Conservation (phyloP, 2,888 invertebrate species). For the Microplitis deprimator region DNA sequence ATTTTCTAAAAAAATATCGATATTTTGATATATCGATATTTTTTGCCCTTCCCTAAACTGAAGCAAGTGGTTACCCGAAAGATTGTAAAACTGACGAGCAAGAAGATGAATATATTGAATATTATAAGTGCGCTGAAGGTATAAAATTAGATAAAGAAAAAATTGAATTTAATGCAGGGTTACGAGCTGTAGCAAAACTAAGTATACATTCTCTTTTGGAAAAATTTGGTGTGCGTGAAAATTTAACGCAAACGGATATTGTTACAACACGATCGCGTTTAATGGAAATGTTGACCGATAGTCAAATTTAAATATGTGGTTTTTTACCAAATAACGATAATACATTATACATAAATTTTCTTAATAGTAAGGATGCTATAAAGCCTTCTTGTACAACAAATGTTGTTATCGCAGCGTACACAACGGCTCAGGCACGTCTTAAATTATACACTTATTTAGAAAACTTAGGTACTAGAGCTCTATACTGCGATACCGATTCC, state of each 20-base stretch:
- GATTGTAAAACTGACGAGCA: slow-evolving; percentile 30
- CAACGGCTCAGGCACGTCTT: slow-evolving; percentile 61
- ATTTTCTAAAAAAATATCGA: too few relatives aligned
- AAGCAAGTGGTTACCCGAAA: slow-evolving; percentile 53
- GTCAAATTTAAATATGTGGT: slow-evolving; percentile 42
- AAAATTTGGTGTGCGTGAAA: slow-evolving; percentile 56
- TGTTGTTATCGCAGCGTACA: slow-evolving; percentile 63
- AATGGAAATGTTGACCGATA: slow-evolving; percentile 45
- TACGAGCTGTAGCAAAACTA: slow-evolving; percentile 55
- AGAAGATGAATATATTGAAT: slow-evolving; percentile 33
- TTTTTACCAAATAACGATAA: background rate
- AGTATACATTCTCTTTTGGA: slow-evolving; percentile 58
- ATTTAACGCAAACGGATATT: slow-evolving; percentile 48
- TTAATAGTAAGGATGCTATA: slow-evolving; percentile 34
- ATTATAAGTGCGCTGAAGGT: slow-evolving; percentile 46
- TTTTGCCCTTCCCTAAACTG: slow-evolving; percentile 32
- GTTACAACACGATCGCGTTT: slow-evolving; percentile 26
- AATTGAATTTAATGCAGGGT: slow-evolving; percentile 52
- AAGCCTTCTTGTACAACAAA: slow-evolving; percentile 48
- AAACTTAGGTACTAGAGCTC: slow-evolving; percentile 50
- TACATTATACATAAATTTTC: slow-evolving; percentile 40
- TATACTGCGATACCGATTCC: slow-evolving; percentile 67
- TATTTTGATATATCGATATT: too few relatives aligned
- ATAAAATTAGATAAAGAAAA: slow-evolving; percentile 49
- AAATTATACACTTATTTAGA: slow-evolving; percentile 62